Base-by-base conservation (phyloP, 1,140 invertebrate genomes). In the Batillaria attramentaria region DNA sequence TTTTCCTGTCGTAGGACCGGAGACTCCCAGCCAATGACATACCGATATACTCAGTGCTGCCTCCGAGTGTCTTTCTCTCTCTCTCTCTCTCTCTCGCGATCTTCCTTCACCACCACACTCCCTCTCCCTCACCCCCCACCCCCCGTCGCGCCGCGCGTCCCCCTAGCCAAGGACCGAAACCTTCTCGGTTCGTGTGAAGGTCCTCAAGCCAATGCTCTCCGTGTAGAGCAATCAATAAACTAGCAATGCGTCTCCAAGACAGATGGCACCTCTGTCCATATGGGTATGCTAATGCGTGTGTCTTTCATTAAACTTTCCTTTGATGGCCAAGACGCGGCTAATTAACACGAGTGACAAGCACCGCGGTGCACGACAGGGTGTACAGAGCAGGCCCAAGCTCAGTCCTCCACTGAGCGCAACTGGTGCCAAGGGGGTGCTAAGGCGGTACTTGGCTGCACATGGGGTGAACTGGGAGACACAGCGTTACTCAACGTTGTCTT, bases 281-380 rank as follows among this genome's bases (percentile, higher is more conserved):
- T 77, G 77, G 66, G 74, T 76, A 81, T 78, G 73, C 73, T 72
- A 68, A 79, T 79, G 73, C 66, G 43, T 69, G 62, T 79, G 78
- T 70, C 50, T 74, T 74, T 78, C 50, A 81, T 81, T 81, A 77
- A 81, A 77, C 50, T 77, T 78, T 66, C 65, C 76, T 81, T 74
- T 66, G 78, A 50, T 35, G 54, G 50, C 54, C 68, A 54, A 76
- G 74, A n/a, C 62, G 72, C 43, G 37, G 18, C 39, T 79, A 82
- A 82, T 82, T 79, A 79, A 73, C 74, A 72, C 78, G 39, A 62
- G n/a, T 28, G 46, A 78, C 77, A 78, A 50, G 60, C 50, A 54
- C 57, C 18, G 41, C 42, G 39, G 3, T 24, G 35, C 33, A 73
- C 28, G 57, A 37, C n/a, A 1, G 24, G 24, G 46, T 39, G 54